These are phyloP conservation scores for Noctilio leporinus DNA, from an alignment of 2,113 vertebrate species.

Conservation along the genomic window DNA sequence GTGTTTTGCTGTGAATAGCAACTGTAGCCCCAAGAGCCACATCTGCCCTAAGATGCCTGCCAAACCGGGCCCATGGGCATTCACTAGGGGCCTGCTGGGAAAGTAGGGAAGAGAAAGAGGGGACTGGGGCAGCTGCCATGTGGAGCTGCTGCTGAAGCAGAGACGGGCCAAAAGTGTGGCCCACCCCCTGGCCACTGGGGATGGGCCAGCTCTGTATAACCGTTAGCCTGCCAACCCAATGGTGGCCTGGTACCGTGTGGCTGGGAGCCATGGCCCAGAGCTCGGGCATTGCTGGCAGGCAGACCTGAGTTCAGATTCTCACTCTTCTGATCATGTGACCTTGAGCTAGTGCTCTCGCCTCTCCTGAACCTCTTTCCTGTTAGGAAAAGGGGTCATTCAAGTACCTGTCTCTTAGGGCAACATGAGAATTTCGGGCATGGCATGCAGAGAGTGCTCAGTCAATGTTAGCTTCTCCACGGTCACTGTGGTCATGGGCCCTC, in stretches of 20 bases:
- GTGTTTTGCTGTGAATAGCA: neutral
- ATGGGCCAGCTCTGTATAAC: neutral
- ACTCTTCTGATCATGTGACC: neutral
- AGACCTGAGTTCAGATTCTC: neutral
- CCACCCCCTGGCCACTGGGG: neutral
- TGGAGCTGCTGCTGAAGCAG: neutral
- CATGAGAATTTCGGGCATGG: neutral
- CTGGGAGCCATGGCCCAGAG: neutral
- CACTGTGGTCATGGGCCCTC: no score
- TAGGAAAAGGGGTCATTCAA: neutral
- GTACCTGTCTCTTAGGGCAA: neutral
- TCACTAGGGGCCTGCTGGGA: neutral
- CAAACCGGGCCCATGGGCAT: neutral
- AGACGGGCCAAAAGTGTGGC: neutral
- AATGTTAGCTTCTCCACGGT: fast-evolving
- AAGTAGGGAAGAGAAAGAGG: neutral
- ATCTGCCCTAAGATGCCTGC: neutral
- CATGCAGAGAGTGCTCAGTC: neutral
- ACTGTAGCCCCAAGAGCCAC: neutral
- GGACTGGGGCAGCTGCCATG: neutral
- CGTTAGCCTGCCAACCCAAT: fast-evolving
- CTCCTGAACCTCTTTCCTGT: neutral
- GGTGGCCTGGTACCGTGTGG: fast-evolving
- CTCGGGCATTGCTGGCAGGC: neutral
- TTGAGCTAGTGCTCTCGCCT: neutral